Evolutionary conservation across 1,140 invertebrate species (phyloP).

Genomic region (Leptonema lineaticorne): DNA sequence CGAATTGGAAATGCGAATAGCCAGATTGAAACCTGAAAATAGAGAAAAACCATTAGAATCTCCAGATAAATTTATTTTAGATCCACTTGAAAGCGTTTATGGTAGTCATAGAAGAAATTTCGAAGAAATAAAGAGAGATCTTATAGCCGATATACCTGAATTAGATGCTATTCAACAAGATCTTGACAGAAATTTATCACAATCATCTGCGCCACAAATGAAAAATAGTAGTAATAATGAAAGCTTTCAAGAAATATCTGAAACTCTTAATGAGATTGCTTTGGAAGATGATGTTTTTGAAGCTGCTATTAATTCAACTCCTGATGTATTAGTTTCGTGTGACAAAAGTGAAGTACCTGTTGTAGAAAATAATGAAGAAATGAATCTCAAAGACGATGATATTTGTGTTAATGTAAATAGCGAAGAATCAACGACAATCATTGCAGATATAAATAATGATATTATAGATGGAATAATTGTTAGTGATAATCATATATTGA

Average conservation of each 20-base stretch:
- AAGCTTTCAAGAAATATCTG: slow-evolving; percentile 48
- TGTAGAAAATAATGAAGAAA: not conserved
- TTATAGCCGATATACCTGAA: slow-evolving; percentile 56
- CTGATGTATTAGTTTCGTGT: not conserved
- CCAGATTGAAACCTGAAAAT: slow-evolving; percentile 47
- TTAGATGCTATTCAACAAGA: slow-evolving; percentile 55
- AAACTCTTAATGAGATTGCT: slow-evolving; percentile 47
- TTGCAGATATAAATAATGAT: not conserved
- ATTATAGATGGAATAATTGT: not conserved
- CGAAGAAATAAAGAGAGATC: slow-evolving; percentile 54
- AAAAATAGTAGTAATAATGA: slow-evolving; percentile 49
- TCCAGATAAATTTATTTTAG: slow-evolving; percentile 23
- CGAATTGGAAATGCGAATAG: slow-evolving; percentile 55
- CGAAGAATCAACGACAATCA: not conserved
- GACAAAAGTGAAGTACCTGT: not conserved
- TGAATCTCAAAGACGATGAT: not conserved
- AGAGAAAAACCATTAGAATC: slow-evolving; percentile 32
- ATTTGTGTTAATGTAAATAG: not conserved
- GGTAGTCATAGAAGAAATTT: slow-evolving; percentile 45
- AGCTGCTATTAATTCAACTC: not conserved
- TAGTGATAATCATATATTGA: not conserved
- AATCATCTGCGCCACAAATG: slow-evolving; percentile 27
- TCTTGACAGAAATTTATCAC: slow-evolving; percentile 40
- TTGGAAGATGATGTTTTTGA: slow-evolving; percentile 44
- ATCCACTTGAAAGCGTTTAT: slow-evolving; percentile 33